Percentiles rank a stretch among this genome's conserved stretches.
phyloP scores from a whole-genome alignment of 1,140 invertebrate species.

The Hypothenemus hampei region DNA sequence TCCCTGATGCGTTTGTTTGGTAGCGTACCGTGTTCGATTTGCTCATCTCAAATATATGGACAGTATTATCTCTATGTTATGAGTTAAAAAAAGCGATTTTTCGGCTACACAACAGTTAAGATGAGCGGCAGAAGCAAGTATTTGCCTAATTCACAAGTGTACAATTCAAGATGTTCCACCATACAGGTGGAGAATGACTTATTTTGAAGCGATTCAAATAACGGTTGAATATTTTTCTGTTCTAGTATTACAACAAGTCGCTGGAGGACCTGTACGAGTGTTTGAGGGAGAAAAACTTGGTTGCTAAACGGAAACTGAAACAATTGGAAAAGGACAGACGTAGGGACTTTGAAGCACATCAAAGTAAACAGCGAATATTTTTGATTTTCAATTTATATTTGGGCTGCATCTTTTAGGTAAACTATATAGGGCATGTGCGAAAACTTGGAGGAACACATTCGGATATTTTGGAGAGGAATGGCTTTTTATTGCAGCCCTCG shows the following conservation, averaged over 20 bases:
- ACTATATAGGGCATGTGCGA: constrained; percentile 49
- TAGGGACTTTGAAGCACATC: constrained; percentile 51
- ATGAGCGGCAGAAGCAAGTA: constrained; percentile 26
- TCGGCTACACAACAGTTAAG: no score
- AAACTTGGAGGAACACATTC: constrained; percentile 78
- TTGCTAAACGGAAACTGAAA: constrained; percentile 65
- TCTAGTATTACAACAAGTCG: constrained; percentile 30
- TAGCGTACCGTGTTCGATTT: no score
- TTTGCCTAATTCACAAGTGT: constrained; percentile 25
- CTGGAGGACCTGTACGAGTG: constrained; percentile 29
- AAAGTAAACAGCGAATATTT: constrained; percentile 36
- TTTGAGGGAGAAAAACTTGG: constrained; percentile 50
- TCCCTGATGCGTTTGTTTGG: no score
- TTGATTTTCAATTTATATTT: neutral
- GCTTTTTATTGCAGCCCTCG: constrained; percentile 91
- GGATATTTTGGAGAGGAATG: constrained; percentile 92
- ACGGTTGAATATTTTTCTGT: neutral
- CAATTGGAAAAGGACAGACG: constrained; percentile 60
- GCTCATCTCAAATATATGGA: no score
- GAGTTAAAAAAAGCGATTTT: no score
- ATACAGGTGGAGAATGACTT: constrained; percentile 21
- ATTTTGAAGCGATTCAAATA: neutral
- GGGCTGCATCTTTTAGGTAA: constrained; percentile 45
- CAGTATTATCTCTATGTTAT: no score
- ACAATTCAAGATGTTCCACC: constrained; percentile 25